Percentiles rank a stretch among this genome's conserved stretches.
Conservation (phyloP, 2,113 vertebrate species). For the Zootoca vivipara region DNA sequence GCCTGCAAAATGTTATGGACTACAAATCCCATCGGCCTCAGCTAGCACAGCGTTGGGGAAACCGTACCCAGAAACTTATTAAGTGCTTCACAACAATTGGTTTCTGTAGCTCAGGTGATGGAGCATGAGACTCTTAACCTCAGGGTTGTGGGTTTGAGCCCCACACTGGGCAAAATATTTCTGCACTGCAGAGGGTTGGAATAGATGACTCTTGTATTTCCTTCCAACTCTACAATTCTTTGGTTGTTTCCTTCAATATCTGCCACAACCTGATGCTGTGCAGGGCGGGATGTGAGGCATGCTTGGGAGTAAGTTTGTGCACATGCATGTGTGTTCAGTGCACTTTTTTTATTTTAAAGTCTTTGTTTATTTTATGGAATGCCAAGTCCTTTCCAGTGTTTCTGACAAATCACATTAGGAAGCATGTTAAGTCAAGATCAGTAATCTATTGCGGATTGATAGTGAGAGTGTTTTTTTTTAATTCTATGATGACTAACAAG, state of each 20-base stretch:
- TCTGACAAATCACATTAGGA: not conserved
- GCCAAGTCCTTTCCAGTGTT: not conserved
- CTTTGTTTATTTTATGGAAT: not conserved
- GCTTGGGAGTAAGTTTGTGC: not conserved
- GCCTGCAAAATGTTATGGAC: too few relatives aligned
- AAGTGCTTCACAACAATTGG: not conserved
- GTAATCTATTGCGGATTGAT: not conserved
- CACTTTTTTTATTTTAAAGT: not conserved
- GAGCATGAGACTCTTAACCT: too few relatives aligned
- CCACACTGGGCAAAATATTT: too few relatives aligned
- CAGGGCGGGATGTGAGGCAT: not conserved
- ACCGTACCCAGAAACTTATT: not conserved
- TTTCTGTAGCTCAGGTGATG: not conserved
- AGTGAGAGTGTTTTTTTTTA: not conserved
- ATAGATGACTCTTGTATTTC: too few relatives aligned
- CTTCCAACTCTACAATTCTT: too few relatives aligned
- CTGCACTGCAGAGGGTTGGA: too few relatives aligned
- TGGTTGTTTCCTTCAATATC: not conserved
- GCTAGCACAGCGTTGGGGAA: too few relatives aligned
- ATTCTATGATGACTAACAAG: not conserved
- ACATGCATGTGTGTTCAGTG: not conserved
- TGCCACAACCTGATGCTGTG: not conserved
- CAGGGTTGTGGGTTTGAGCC: too few relatives aligned
- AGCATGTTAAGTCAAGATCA: not conserved
- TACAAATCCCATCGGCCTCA: not conserved